Evolutionary conservation across 2,797 vertebrate species (phyloP).

Genomic region (Semotilus atromaculatus): DNA sequence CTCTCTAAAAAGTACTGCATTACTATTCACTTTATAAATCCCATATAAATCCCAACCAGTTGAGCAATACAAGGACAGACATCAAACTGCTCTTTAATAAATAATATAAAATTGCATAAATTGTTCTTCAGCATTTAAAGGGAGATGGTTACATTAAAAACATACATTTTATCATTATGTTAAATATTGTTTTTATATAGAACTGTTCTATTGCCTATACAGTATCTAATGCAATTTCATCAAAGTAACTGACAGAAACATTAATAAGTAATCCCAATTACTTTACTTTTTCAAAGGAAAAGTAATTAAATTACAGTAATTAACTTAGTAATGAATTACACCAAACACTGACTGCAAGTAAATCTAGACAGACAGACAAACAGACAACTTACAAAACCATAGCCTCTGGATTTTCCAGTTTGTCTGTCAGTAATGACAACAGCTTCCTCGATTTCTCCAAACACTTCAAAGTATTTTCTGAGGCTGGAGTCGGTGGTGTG

Average conservation of each 20-base stretch:
- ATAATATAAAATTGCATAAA: background rate
- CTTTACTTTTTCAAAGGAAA: background rate
- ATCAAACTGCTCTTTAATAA: background rate
- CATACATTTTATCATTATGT: background rate
- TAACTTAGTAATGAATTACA: too few species aligned
- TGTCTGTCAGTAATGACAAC: constrained; percentile 97
- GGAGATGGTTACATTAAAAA: background rate
- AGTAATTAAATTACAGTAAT: background rate
- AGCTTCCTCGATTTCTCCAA: constrained; percentile 96
- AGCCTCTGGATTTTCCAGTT: constrained; percentile 95
- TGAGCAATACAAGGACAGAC: background rate
- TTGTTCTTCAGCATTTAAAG: background rate
- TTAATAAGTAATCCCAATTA: background rate
- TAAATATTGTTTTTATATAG: background rate
- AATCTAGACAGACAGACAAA: background rate
- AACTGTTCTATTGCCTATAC: background rate
- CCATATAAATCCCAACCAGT: background rate
- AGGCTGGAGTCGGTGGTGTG: constrained; percentile 96
- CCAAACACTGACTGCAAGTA: background rate
- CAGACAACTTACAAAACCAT: constrained; percentile 91
- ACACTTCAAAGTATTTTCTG: constrained; percentile 96
- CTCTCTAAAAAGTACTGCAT: background rate
- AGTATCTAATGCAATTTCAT: background rate
- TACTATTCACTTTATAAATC: background rate
- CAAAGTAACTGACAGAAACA: background rate